Percentiles rank a stretch among this genome's conserved stretches.
Conservation (phyloP, 2,113 vertebrate species). For the Recurvirostra avosetta region DNA sequence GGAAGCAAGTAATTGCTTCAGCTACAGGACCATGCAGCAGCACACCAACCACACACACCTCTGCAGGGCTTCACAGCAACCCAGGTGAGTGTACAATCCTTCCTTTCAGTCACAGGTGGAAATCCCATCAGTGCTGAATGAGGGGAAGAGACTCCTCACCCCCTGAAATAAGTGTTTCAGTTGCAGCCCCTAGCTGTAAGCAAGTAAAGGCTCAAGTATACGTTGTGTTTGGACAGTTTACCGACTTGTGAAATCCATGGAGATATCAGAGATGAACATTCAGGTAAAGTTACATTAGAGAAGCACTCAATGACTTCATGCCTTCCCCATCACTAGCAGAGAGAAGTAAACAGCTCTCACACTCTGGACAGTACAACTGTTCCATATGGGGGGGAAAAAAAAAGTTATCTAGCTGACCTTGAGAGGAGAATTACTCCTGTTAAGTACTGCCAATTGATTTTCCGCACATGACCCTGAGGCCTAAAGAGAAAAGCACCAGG, state of each 20-base stretch:
- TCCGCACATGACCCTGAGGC: not conserved
- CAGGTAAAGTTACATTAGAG: not conserved
- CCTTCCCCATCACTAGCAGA: not conserved
- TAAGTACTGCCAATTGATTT: not conserved
- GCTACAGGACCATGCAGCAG: not conserved
- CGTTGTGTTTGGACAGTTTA: not conserved
- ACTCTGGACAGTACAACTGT: not conserved
- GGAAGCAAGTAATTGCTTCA: not conserved
- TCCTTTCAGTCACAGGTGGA: not conserved
- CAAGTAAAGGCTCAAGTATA: not conserved
- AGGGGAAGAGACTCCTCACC: not conserved
- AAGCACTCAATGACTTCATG: not conserved
- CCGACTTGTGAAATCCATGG: not conserved
- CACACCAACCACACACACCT: not conserved
- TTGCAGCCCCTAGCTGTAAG: not conserved
- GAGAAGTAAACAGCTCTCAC: not conserved
- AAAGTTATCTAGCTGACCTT: not conserved
- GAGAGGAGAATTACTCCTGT: not conserved
- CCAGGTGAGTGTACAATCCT: accelerated
- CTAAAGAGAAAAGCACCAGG: not conserved
- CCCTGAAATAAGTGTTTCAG: accelerated
- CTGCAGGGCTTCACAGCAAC: not conserved
- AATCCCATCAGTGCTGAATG: accelerated
- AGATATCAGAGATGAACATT: not conserved
- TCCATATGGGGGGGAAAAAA: accelerated